Evolutionary conservation across 2,113 vertebrate species (phyloP).

Genomic region (Toxotes chatareus): DNA sequence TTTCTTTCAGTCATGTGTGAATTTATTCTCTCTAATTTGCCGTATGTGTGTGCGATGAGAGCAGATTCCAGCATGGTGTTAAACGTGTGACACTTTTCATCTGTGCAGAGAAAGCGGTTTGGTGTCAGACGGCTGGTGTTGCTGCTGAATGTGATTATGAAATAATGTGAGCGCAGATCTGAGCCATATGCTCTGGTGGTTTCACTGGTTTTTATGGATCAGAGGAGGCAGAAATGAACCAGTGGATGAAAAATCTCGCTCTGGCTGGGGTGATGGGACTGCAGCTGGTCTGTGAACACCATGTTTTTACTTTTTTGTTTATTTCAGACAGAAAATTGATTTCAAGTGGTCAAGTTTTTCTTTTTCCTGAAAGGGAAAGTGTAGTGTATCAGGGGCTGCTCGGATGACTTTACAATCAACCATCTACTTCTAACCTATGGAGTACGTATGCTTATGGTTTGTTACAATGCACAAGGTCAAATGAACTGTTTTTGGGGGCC

Average conservation of each 20-base stretch:
- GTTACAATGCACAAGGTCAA: too few relatives aligned
- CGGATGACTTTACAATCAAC: too few relatives aligned
- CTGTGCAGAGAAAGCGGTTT: slow-evolving; percentile 31
- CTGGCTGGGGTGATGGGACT: neutral
- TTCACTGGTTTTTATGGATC: slow-evolving; percentile 36
- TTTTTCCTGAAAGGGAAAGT: neutral
- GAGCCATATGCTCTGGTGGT: slow-evolving; percentile 48
- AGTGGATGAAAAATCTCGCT: neutral
- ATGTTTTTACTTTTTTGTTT: too few relatives aligned
- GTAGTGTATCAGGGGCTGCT: too few relatives aligned
- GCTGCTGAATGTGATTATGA: slow-evolving; percentile 37
- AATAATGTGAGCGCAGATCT: slow-evolving; percentile 37
- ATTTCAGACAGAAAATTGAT: too few relatives aligned
- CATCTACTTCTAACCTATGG: too few relatives aligned
- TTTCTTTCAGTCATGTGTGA: slow-evolving; percentile 36
- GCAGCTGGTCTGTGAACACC: neutral
- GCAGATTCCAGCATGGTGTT: slow-evolving; percentile 22
- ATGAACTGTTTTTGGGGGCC: too few relatives aligned
- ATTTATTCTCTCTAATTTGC: slow-evolving; percentile 51
- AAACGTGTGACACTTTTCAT: slow-evolving; percentile 52
- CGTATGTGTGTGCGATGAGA: neutral
- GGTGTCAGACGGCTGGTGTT: slow-evolving; percentile 21
- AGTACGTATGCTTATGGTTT: too few relatives aligned
- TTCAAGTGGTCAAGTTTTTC: neutral
- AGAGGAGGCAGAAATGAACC: slow-evolving; percentile 14